Evolutionary conservation across 2,888 invertebrate genomes (phyloP).

Genomic region (Leuctra nigra): DNA sequence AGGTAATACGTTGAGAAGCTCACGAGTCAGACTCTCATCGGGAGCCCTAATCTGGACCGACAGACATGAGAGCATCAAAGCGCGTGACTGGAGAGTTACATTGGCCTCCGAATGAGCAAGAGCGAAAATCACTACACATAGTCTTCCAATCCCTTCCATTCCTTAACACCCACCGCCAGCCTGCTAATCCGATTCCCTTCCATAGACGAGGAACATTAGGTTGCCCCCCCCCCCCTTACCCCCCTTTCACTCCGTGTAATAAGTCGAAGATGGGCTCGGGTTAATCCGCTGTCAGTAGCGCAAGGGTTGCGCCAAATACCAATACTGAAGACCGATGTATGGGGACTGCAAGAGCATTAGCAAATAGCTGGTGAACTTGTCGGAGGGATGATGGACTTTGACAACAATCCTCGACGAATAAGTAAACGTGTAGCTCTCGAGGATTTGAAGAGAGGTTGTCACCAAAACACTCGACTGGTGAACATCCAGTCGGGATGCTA

Average conservation of each 20-base stretch:
- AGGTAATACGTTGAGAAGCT: slow-evolving; percentile 19
- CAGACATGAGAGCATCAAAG: slow-evolving; percentile 21
- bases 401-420: slow-evolving; percentile 12
- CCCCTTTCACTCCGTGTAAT: slow-evolving; percentile 24
- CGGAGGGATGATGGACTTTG: slow-evolving; percentile 11
- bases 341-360: slow-evolving; percentile 10
- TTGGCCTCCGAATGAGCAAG: slow-evolving; percentile 15
- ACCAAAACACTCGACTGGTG: not conserved
- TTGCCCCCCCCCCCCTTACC: slow-evolving; percentile 2
- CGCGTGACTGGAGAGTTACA: slow-evolving; percentile 21
- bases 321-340: slow-evolving; percentile 14
- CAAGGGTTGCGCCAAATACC: slow-evolving; percentile 17
- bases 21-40: slow-evolving; percentile 17
- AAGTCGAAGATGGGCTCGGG: slow-evolving; percentile 27
- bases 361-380: slow-evolving; percentile 1
- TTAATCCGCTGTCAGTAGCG: slow-evolving; percentile 26
- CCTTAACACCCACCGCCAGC: slow-evolving; percentile 18
- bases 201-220: slow-evolving; percentile 14
- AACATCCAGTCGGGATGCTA: not conserved
- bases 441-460: not conserved
- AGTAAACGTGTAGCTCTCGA: slow-evolving; percentile 6
- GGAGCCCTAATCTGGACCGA: slow-evolving; percentile 23
- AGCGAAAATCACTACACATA: slow-evolving; percentile 16
- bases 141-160: slow-evolving; percentile 18
- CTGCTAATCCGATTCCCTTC: slow-evolving; percentile 21